Evolutionary conservation across 2,113 vertebrate species (phyloP).

Genomic region (Ophthalmolycus amberensis): DNA sequence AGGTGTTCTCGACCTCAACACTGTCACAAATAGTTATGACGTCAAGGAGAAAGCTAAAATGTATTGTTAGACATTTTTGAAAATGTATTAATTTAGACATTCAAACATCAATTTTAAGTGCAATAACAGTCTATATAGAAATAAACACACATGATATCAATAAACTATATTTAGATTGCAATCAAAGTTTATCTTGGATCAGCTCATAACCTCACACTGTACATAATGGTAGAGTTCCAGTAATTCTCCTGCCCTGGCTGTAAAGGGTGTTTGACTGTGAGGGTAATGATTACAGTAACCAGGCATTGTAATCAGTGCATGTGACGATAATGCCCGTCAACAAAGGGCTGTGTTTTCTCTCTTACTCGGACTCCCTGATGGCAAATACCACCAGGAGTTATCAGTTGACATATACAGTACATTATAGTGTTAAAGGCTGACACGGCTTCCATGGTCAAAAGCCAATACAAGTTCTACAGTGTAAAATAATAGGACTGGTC

Average conservation of each 20-base stretch:
- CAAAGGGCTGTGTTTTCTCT: background rate
- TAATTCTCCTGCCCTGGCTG: background rate
- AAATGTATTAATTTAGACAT: no score
- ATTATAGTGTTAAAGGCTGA: background rate
- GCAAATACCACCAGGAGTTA: background rate
- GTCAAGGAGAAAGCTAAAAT: no score
- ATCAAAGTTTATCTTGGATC: no score
- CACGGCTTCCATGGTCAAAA: background rate
- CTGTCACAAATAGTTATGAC: no score
- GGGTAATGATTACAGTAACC: conserved; percentile 32
- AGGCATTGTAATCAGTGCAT: background rate
- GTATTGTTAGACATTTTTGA: no score
- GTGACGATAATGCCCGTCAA: background rate
- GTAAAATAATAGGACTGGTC: background rate
- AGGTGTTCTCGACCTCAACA: no score
- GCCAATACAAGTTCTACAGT: background rate
- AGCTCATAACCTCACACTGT: no score
- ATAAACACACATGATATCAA: no score
- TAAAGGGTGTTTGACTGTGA: background rate
- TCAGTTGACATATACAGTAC: background rate
- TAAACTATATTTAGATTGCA: no score
- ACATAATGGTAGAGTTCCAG: background rate
- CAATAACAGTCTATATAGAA: no score
- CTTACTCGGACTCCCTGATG: background rate
- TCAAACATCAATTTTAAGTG: no score